Conservation (phyloP, 2,113 vertebrate species). For the Pampusana beccarii region DNA sequence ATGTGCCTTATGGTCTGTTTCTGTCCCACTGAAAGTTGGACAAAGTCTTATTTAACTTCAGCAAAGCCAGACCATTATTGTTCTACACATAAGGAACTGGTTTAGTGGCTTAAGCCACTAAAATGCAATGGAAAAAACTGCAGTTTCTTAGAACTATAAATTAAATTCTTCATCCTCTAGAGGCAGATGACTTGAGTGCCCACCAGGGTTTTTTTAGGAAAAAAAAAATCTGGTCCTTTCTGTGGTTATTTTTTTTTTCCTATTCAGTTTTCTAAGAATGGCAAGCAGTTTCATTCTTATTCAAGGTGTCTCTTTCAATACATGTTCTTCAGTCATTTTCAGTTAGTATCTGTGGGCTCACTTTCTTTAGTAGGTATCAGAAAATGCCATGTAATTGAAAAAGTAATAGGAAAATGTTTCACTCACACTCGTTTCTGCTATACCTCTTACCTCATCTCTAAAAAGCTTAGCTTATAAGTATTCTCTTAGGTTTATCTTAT, state of each 20-base stretch:
- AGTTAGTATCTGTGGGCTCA: neutral
- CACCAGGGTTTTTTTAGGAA: neutral
- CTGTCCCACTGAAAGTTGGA: neutral
- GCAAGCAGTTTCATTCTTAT: neutral
- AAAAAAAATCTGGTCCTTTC: neutral
- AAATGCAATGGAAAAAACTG: neutral
- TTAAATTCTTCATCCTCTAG: neutral
- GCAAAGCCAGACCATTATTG: neutral
- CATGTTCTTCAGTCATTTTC: neutral
- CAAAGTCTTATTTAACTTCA: neutral
- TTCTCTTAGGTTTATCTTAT: neutral
- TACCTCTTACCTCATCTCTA: neutral
- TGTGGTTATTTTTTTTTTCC: neutral
- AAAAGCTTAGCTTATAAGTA: neutral
- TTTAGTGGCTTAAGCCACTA: slow-evolving; percentile 34
- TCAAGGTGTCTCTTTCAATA: neutral
- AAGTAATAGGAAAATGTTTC: neutral
- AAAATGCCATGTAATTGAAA: neutral
- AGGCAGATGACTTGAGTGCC: neutral
- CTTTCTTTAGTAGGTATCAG: neutral
- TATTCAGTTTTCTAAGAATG: neutral
- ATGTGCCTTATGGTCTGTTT: neutral
- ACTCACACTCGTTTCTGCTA: neutral
- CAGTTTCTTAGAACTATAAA: neutral
- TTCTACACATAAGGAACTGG: slow-evolving; percentile 24